A percentile compares a stretch with the other conserved stretches of the same genome.
Conservation (phyloP, 2,888 invertebrate species). For the Cheilosia impressa region DNA sequence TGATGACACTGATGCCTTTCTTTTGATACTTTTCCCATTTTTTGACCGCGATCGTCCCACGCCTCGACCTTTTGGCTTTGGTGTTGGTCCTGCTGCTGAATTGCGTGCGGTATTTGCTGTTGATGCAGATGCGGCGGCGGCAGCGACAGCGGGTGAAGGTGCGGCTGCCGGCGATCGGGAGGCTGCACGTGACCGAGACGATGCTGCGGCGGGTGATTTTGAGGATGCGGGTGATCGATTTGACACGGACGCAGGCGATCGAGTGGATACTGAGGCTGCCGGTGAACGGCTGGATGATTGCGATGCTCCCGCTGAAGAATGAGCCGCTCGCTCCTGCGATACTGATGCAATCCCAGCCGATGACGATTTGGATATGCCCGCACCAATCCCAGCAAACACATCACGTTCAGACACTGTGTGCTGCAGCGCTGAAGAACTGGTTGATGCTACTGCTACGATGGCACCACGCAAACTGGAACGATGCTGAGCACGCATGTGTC, state of each 20-base stretch:
- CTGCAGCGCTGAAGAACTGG: slow-evolving; percentile 1
- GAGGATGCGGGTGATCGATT: slow-evolving; percentile 40
- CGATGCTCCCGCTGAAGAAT: slow-evolving; percentile 10
- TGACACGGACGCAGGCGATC: slow-evolving; percentile 23
- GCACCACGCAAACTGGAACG: slow-evolving; percentile 78
- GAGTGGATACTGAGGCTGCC: slow-evolving; percentile 1
- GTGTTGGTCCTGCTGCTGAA: slow-evolving; percentile 77
- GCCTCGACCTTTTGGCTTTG: slow-evolving; percentile 56
- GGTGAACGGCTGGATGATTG: slow-evolving; percentile 30
- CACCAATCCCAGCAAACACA: background rate
- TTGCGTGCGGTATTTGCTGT: slow-evolving; percentile 76
- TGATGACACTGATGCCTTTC: slow-evolving; percentile 68
- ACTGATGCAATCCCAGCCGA: background rate
- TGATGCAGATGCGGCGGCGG: no score
- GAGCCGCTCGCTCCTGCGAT: slow-evolving; percentile 17
- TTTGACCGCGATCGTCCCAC: slow-evolving; percentile 69
- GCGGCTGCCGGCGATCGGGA: slow-evolving; percentile 42
- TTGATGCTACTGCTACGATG: slow-evolving; percentile 9
- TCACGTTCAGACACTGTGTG: slow-evolving; percentile 33
- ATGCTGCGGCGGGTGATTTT: no score
- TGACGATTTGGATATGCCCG: slow-evolving; percentile 18
- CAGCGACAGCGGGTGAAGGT: slow-evolving; percentile 43
- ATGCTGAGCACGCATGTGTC: slow-evolving; percentile 88
- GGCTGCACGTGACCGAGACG: slow-evolving; percentile 22
- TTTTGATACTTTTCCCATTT: slow-evolving; percentile 71